Evolutionary conservation across 2,888 invertebrate genomes (phyloP).

Genomic region (Cepaea hortensis): DNA sequence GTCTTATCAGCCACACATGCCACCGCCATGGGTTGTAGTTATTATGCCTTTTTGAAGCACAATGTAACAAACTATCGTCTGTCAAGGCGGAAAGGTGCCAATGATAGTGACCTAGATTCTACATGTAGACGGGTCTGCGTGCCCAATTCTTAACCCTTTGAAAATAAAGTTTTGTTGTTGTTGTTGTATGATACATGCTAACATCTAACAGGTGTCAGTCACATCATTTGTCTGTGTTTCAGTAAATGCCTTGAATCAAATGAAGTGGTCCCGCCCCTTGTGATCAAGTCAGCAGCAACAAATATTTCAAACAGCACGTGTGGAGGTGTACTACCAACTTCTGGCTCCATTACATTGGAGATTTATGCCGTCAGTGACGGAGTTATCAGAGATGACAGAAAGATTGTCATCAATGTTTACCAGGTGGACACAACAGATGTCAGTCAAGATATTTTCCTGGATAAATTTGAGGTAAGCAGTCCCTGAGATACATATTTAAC

Average conservation of each 20-base stretch:
- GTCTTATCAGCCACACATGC: too few relatives aligned
- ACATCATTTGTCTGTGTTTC: background rate
- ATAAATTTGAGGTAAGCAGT: constrained; percentile 39
- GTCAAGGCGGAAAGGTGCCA: background rate
- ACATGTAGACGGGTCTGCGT: background rate
- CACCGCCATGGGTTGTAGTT: too few relatives aligned
- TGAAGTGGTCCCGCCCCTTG: constrained; percentile 33
- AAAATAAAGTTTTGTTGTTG: too few relatives aligned
- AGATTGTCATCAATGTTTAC: constrained; percentile 43
- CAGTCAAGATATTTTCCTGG: background rate
- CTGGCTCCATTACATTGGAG: background rate
- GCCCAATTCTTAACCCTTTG: too few relatives aligned
- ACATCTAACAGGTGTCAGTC: too few relatives aligned
- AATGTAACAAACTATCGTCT: too few relatives aligned
- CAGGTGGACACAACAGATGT: constrained; percentile 49
- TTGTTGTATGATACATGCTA: background rate
- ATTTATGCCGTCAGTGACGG: constrained; percentile 47
- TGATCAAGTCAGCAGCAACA: constrained; percentile 35
- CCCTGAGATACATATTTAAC: too few relatives aligned
- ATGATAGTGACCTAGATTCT: background rate
- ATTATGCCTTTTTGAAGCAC: too few relatives aligned
- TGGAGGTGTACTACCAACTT: background rate
- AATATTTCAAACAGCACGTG: constrained; percentile 30
- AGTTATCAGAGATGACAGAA: constrained; percentile 42
- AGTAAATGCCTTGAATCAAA: constrained; percentile 48